phyloP scores from a whole-genome alignment of 2,888 invertebrate genomes.

The Tiphia femorata region DNA sequence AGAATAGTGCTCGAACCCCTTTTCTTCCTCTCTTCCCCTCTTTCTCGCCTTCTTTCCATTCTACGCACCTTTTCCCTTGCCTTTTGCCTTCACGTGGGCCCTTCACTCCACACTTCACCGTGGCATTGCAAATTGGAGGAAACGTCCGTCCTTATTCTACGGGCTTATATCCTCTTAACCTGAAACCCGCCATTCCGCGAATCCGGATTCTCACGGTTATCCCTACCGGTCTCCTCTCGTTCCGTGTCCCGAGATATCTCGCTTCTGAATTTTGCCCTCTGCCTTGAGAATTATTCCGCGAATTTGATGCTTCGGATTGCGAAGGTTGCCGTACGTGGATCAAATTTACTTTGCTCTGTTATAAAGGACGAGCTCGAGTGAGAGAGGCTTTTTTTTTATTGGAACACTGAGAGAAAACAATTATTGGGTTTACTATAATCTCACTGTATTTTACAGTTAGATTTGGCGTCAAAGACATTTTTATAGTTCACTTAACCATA shows the following conservation, averaged over 20 bases:
- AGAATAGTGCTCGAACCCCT: constrained; percentile 27
- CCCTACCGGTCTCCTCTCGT: neutral
- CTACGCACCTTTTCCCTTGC: neutral
- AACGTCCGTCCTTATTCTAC: constrained; percentile 39
- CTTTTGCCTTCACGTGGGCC: neutral
- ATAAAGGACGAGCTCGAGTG: no score
- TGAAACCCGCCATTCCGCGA: constrained; percentile 17
- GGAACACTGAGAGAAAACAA: no score
- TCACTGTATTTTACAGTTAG: no score
- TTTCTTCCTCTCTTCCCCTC: neutral
- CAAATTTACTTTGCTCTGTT: neutral
- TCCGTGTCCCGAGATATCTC: neutral
- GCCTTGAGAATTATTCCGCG: no score
- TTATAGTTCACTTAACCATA: no score
- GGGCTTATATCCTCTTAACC: constrained; percentile 35
- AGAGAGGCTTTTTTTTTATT: no score
- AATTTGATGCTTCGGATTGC: neutral
- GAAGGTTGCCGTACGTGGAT: neutral
- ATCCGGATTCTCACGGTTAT: neutral
- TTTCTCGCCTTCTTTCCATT: neutral
- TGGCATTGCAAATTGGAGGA: constrained; percentile 42
- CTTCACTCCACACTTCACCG: neutral
- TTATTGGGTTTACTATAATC: no score
- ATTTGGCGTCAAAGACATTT: no score
- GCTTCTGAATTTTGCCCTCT: neutral